Percentiles rank a stretch among this genome's conserved stretches.
phyloP scores from a whole-genome alignment of 2,888 invertebrate species.

The Marasmarcha lunaedactyla region DNA sequence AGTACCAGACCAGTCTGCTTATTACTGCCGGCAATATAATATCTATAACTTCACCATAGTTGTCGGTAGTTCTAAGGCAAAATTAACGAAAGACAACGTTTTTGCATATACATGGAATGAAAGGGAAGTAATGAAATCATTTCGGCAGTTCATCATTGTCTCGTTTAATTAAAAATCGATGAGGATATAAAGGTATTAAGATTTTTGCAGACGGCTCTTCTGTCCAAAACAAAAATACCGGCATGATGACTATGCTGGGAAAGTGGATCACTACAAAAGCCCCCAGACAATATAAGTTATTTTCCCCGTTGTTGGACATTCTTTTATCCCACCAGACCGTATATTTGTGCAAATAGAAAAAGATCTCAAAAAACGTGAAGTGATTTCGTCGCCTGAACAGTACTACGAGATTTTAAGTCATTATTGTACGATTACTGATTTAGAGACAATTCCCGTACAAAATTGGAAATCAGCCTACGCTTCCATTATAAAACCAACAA shows the following conservation, averaged over 20 bases:
- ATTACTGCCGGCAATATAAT: slow-evolving; percentile 26
- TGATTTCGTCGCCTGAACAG: slow-evolving; percentile 11
- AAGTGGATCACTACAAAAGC: too few species aligned
- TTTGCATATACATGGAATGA: slow-evolving; percentile 19
- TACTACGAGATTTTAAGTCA: slow-evolving; percentile 10
- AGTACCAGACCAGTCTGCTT: slow-evolving; percentile 26
- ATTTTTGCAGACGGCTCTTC: too few species aligned
- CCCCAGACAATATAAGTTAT: slow-evolving; percentile 12
- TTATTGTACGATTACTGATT: slow-evolving; percentile 13
- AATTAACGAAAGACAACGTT: slow-evolving; percentile 18
- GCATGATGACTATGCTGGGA: too few species aligned
- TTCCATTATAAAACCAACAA: slow-evolving; percentile 13
- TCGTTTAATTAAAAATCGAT: slow-evolving; percentile 15
- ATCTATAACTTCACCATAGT: slow-evolving; percentile 26
- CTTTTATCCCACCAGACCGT: slow-evolving; percentile 21
- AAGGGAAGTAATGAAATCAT: slow-evolving; percentile 22
- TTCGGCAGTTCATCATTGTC: slow-evolving; percentile 19
- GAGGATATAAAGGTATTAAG: slow-evolving; percentile 16
- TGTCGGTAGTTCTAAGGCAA: slow-evolving; percentile 19
- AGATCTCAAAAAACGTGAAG: slow-evolving; percentile 12
- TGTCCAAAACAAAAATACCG: too few species aligned
- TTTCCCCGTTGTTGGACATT: slow-evolving; percentile 20
- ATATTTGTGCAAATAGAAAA: slow-evolving; percentile 22
- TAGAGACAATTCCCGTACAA: slow-evolving; percentile 11
- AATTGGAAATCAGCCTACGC: slow-evolving; percentile 12